These are phyloP conservation scores for Litoditis marina DNA, from an alignment of 2,888 invertebrate species.

Conservation along the genomic window DNA sequence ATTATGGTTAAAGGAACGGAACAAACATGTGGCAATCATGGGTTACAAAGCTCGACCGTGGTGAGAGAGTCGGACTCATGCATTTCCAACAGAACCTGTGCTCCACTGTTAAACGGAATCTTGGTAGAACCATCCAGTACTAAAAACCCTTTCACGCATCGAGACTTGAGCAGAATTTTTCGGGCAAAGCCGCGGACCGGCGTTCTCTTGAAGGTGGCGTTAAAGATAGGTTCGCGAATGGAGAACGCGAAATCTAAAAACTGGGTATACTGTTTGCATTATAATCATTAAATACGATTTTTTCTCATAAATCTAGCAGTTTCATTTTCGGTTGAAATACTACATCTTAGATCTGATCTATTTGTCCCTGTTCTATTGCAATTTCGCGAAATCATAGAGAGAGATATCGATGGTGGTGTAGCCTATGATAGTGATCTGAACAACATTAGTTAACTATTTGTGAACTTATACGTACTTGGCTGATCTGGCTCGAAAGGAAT, in stretches of 20 bases:
- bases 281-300: too few relatives aligned
- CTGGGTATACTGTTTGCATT: background rate
- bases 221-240: constrained; percentile 86
- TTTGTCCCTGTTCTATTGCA: too few relatives aligned
- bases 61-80: constrained; percentile 81
- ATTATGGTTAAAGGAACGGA: too few relatives aligned
- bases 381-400: too few relatives aligned
- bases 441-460: too few relatives aligned
- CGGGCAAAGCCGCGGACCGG: constrained; percentile 52
- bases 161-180: constrained; percentile 75
- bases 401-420: too few relatives aligned
- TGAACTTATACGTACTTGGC: constrained; percentile 27
- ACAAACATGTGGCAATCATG: too few relatives aligned
- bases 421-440: too few relatives aligned
- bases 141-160: constrained; percentile 80
- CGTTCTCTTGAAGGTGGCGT: constrained; percentile 76
- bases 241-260: constrained; percentile 75
- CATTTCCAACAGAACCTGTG: constrained; percentile 79
- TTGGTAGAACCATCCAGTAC: constrained; percentile 90
- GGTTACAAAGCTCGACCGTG: constrained; percentile 68
- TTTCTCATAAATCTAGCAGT: too few relatives aligned
- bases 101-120: constrained; percentile 89
- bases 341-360: too few relatives aligned
- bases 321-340: too few relatives aligned
- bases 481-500: constrained; percentile 36